Conservation (phyloP, 1,140 invertebrate genomes). For the Drosophila rhopaloa region DNA sequence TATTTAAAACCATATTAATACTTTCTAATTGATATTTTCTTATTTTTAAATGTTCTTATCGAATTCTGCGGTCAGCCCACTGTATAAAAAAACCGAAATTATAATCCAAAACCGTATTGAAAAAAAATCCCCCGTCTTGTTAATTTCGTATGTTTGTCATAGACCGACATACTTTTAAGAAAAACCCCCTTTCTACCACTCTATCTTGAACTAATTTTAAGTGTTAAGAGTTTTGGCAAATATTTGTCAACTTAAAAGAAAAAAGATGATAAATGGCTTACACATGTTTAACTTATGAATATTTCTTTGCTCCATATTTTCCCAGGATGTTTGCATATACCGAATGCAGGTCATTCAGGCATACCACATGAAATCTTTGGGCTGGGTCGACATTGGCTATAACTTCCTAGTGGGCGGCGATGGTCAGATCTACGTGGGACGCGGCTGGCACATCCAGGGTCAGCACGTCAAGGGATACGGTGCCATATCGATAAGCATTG, state of each 20-base stretch:
- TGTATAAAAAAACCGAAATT: background rate
- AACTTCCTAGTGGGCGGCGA: slow-evolving; percentile 92
- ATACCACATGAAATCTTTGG: slow-evolving; percentile 86
- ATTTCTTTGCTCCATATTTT: background rate
- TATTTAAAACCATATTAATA: background rate
- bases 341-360: slow-evolving; percentile 86
- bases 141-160: background rate
- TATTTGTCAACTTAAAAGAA: background rate
- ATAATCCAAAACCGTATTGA: background rate
- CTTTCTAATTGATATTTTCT: no score
- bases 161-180: background rate
- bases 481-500: slow-evolving; percentile 87
- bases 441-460: slow-evolving; percentile 88
- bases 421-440: slow-evolving; percentile 89
- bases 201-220: background rate
- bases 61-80: background rate
- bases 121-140: background rate
- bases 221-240: background rate
- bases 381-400: slow-evolving; percentile 88
- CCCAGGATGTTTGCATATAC: slow-evolving; percentile 74
- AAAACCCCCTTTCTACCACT: background rate
- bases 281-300: background rate
- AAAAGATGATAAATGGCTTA: background rate
- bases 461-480: slow-evolving; percentile 88
- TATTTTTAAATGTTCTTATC: background rate